Base-by-base conservation (phyloP, 2,888 invertebrate genomes). In the Drosophila peninsularis region DNA sequence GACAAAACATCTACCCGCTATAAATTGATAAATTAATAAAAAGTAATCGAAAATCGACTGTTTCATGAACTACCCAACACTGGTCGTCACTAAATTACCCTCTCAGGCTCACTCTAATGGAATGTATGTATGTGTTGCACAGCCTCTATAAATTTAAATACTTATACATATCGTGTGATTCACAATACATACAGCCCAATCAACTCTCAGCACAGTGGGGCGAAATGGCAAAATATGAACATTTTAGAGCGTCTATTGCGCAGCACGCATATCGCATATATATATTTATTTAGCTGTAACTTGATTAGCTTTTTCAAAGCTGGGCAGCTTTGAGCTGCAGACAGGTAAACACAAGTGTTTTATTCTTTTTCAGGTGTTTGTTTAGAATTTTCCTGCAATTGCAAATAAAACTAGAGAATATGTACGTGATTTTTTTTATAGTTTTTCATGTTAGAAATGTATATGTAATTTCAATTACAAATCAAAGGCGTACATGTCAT, bases 381-480 rank as follows among this genome's bases (percentile, higher is more conserved):
- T 45, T 42, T 14, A 30, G 13, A 19, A 47, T 44, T 32, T 56
- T 32, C 58, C 49, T 21, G 49, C 9, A 34, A 74, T 49, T 49
- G 56, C 47, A 67, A 78, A 74, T 74, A 34, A 78, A 70, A 32
- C 58, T 17, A 44, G 7, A 47, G 24, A 45, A 56, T 44, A 36
- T 62, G 60, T 55, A 17, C 7, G 45, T 57, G n/a, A 54, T 54
- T 60, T 47, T 57, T 47, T 63, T 56, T 71, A 73, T 88, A 71
- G 65, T 67, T 84, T 67, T 85, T 86, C 83, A 80, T 82, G 87
- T 88, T 83, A 82, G 82, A 82, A 82, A 82, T 82, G 80, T 82
- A 67, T 86, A 88, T 86, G 82, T 82, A 82, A 88, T 82, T 82
- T 80, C 73, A 88, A 82, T 88, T 82, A 82, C 81, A 82, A 82